Evolutionary conservation across 2,797 vertebrate genomes (phyloP).

Genomic region (Enteromius trimaculatus): DNA sequence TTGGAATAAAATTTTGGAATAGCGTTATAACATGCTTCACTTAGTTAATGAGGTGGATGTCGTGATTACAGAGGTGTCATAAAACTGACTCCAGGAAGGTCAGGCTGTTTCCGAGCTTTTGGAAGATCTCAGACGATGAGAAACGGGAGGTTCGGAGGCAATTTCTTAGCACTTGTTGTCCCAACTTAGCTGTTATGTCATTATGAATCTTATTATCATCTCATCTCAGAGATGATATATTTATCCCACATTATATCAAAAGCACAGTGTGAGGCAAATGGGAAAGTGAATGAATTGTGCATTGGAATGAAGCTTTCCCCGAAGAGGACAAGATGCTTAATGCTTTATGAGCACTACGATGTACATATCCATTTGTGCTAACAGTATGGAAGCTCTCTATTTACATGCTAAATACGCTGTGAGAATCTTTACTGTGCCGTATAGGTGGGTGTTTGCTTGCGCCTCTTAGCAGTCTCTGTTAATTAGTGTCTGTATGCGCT

Average conservation of each 20-base stretch:
- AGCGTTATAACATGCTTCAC: conserved; percentile 47
- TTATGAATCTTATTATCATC: conserved; percentile 46
- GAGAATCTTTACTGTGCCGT: background rate
- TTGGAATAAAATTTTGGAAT: conserved; percentile 27
- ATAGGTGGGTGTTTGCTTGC: conserved; percentile 7
- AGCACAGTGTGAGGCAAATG: conserved; percentile 65
- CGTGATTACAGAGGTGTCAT: conserved; percentile 30
- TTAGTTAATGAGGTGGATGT: conserved; percentile 38
- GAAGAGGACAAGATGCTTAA: conserved; percentile 9
- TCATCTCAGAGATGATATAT: conserved; percentile 30
- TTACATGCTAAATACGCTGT: conserved; percentile 46
- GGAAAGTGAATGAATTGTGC: conserved; percentile 55
- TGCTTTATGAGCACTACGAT: conserved; percentile 36
- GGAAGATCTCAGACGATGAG: background rate
- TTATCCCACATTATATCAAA: conserved; percentile 52
- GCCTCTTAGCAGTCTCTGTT: background rate
- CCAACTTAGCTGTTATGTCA: conserved; percentile 18
- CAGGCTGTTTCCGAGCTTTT: background rate
- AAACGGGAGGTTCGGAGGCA: conserved; percentile 9
- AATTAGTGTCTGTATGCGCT: conserved; percentile 17
- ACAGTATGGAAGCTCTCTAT: conserved; percentile 51
- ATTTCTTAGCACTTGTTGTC: conserved; percentile 20
- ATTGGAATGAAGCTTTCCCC: conserved; percentile 13
- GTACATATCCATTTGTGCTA: conserved; percentile 58
- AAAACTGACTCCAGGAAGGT: conserved; percentile 29